Conservation (phyloP, 2,797 vertebrate genomes). For the Helarctos malayanus region DNA sequence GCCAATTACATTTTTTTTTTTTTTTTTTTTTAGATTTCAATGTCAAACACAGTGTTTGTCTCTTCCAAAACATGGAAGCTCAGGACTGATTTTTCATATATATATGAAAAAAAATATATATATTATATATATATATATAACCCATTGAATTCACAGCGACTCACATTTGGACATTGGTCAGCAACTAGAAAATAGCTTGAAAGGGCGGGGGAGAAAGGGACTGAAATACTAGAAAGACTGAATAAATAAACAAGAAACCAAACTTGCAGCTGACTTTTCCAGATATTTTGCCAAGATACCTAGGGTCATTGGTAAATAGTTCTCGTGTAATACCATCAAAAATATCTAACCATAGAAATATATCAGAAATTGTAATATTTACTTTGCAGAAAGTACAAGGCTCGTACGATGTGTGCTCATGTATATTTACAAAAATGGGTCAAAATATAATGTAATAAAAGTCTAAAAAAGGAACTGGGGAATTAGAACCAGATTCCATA, state of each 20-base stretch:
- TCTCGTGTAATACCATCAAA: constrained; percentile 49
- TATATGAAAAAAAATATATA: not conserved
- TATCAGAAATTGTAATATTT: constrained; percentile 24
- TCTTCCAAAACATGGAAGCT: constrained; percentile 46
- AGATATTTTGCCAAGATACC: constrained; percentile 64
- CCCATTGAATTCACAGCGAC: not conserved
- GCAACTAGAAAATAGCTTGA: constrained; percentile 48
- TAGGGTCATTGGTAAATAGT: constrained; percentile 58
- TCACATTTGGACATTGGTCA: constrained; percentile 6
- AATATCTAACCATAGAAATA: constrained; percentile 50
- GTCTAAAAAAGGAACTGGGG: constrained; percentile 18
- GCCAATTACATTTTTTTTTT: not conserved
- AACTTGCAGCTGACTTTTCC: constrained; percentile 46
- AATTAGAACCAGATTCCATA: constrained; percentile 67
- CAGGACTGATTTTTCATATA: not conserved
- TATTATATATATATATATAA: not conserved
- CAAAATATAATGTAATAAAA: constrained; percentile 64
- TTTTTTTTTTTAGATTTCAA: not conserved
- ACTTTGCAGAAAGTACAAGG: constrained; percentile 57
- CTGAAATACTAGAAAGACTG: constrained; percentile 66
- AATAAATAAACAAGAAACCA: constrained; percentile 66
- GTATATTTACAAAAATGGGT: constrained; percentile 62
- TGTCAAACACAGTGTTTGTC: not conserved
- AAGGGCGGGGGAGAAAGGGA: not conserved
- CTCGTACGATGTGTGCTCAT: not conserved